Evolutionary conservation across 2,888 invertebrate species (phyloP), one percentile per base, ranked within the genome.

Genomic region (Drosophila imparisetae): DNA sequence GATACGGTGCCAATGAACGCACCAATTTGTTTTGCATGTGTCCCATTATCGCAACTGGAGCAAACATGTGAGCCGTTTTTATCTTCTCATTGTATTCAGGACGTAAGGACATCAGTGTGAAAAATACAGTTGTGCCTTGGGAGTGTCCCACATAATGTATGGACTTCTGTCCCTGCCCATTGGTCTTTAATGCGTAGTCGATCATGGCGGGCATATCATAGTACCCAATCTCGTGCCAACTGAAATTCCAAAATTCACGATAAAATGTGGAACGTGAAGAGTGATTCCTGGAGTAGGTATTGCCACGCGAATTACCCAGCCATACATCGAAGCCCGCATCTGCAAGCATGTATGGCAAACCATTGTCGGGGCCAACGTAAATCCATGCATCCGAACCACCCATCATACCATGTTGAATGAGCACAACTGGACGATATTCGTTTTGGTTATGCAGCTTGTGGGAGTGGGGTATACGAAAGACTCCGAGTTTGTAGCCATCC

Each of bases 201-300:
- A 92, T 83, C 42, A 77, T 79, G 2, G 87, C 76, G 0, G 89
- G 42, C 0, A 87, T 67, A 36, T 86, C 86, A 90, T 96, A 95
- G 57, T 95, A 92, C 0, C 96, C 98, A 93, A 98, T 96, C 92
- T 99, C 97, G 87, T 98, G 97, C 94, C 96, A 98, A 80, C 97
- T 97, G 34, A 91, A 91, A 7, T 75, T 53, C 91, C 91, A 91
- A 52, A 90, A 91, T 2, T 58, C 2, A 1, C 81, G 69, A 30
- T 65, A 48, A 0, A 72, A 38, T 6, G 72, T 13, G 3, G 71
- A 70, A 6, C 58, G 42, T 1, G 38, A 34, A 0, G 75, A 74
- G 38, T 89, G 84, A n/a, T 78, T 79, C 13, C 65, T 75, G 7
- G 86, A 82, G 48, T 86, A 86, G 1, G 79, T 72, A 40, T 84